Evolutionary conservation across 2,888 invertebrate species (phyloP), one percentile per base, ranked within the genome.

Genomic region (Brachynemurus nebulosus): DNA sequence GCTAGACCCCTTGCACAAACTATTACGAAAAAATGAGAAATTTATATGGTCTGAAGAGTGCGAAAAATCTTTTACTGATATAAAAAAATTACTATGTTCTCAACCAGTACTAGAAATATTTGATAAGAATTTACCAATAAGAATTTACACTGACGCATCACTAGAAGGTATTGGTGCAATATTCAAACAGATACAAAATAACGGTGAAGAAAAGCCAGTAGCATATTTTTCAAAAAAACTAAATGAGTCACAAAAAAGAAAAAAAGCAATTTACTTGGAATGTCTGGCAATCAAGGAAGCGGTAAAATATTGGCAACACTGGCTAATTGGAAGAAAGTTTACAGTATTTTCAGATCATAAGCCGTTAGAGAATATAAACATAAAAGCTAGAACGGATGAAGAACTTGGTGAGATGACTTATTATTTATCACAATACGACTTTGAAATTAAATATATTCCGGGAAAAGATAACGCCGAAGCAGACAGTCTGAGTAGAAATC

Each of bases 221-320:
- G 50, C 50, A 37, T 48, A 49, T 30, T n/a, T n/a, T 47, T 48
- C 46, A 34, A 51, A 53, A 47, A 55, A 54, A 48, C 41, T 52
- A 12, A 55, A 48, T 37, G 48, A 52, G n/a, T 20, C 44, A 7
- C 48, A 51, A 49, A 52, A 51, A 30, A 45, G 43, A 18, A 49
- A 50, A 46, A 53, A 52, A 46, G 51, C 51, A 23, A 50, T 54
- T 27, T 52, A 51, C 40, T 38, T 53, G 27, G 52, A 54, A 50
- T 53, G 52, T 30, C 20, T 51, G 36, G 50, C 52, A 21, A 53
- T 53, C 53, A 2, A 35, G 5, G 35, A 35, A 6, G 35, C 35
- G 16, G 12, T 35, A 35, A 12, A 6, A 35, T 35, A 50, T 37
- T 53, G 54, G 51, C 51, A 52, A 46, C 43, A 53, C 37, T 53